Base-by-base conservation (phyloP, 2,113 vertebrate genomes). In the Gopherus evgoodei region DNA sequence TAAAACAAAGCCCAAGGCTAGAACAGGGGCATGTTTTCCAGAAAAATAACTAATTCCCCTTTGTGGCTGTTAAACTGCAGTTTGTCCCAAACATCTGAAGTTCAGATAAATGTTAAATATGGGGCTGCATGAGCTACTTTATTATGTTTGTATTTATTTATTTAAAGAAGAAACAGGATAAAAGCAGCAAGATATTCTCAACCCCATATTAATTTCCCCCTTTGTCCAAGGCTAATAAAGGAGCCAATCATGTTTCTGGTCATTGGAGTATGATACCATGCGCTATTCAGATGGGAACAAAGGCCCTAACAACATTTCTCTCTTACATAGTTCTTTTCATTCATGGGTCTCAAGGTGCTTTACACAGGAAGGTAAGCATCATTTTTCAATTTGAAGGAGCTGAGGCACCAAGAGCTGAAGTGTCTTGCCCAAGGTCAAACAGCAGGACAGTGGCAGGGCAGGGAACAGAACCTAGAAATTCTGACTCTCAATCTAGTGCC, bases 21-120 rank as follows among this genome's bases (percentile, higher is more conserved):
- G 38, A 90, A 95, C n/a, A 54, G 86, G 78, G 69, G 11, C 84
- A 76, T 27, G 47, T 80, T 84, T 95, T 92, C 90, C 95, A 96
- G 96, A 76, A 94, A 96, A 95, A 96, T 38, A 96, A 95, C 38
- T 16, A 76, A 59, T 94, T 93, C 79, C 52, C 35, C 93, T 96
- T 93, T 79, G 53, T 35, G 93, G 88, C 59, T 96, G 78, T 87
- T 90, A 90, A 85, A 49, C 44, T 59, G 54, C 17, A 78, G 54
- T 91, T 93, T 94, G 72, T 89, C 88, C 83, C 65, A 35, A 93
- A 38, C n/a, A 84, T 47, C 75, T 83, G 81, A 87, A 91, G 44
- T 82, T 94, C 44, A 87, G 54, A 76, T 54, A 76, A 59, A 80
- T 44, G 27, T 86, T 49, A 59, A 88, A 44, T 65, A 54, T 42